phyloP scores from a whole-genome alignment of 2,797 vertebrate genomes.

The Muraenolepis orangiensis region DNA sequence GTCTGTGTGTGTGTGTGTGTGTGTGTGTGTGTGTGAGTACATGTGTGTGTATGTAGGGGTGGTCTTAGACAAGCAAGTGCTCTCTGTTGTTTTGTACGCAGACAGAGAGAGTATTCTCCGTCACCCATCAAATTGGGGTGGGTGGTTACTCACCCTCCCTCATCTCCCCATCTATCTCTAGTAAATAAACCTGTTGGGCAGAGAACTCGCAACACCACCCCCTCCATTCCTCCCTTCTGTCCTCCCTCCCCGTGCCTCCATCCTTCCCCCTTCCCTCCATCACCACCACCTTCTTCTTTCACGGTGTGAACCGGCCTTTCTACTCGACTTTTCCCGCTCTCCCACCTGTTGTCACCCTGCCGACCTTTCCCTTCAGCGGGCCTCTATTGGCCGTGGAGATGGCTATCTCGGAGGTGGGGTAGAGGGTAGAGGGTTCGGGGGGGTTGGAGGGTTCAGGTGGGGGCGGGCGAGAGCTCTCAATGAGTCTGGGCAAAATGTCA shows the following conservation, averaged over 20 bases:
- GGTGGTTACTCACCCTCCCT: constrained; percentile 7
- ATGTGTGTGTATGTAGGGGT: constrained; percentile 8
- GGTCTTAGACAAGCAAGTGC: constrained; percentile 24
- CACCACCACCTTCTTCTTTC: background rate
- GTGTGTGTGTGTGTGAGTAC: constrained; percentile 57
- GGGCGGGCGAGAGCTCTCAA: constrained; percentile 47
- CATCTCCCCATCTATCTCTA: constrained; percentile 44
- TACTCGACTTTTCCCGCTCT: background rate
- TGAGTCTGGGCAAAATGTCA: constrained; percentile 75
- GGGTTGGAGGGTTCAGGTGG: background rate
- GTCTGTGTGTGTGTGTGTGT: constrained; percentile 55
- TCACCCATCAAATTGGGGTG: background rate
- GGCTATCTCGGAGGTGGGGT: constrained; percentile 51
- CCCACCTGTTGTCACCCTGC: constrained; percentile 62
- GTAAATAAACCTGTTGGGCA: background rate
- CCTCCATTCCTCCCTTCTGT: background rate
- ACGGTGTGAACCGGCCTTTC: background rate
- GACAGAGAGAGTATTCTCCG: constrained; percentile 36
- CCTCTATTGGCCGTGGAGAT: constrained; percentile 69
- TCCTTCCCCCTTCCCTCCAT: background rate
- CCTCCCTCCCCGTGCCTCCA: too few species aligned
- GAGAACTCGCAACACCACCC: background rate
- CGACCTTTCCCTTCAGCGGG: constrained; percentile 56
- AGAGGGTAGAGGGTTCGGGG: too few species aligned
- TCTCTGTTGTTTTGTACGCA: constrained; percentile 58